Percentiles rank a stretch among this genome's conserved stretches.
phyloP scores from a whole-genome alignment of 2,113 vertebrate genomes.

The Melanerpes aurifrons region DNA sequence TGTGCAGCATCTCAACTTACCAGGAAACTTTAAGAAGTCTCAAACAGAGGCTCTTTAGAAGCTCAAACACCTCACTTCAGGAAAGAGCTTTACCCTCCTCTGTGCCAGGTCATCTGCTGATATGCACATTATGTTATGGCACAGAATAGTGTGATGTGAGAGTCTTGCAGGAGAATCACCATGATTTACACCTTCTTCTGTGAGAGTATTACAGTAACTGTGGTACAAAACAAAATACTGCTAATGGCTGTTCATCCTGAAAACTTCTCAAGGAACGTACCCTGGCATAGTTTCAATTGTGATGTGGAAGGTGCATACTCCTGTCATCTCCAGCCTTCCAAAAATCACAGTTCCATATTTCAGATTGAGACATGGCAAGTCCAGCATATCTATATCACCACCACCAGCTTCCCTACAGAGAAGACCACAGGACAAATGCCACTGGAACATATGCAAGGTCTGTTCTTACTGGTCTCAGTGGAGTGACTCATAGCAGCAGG shows the following conservation, averaged over 20 bases:
- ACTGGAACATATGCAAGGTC: neutral
- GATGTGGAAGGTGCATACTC: neutral
- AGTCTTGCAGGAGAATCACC: neutral
- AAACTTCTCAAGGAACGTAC: neutral
- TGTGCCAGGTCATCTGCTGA: neutral
- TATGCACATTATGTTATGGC: neutral
- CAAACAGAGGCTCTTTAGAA: neutral
- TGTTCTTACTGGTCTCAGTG: neutral
- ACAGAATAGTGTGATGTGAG: neutral
- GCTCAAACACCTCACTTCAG: neutral
- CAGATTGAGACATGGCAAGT: neutral
- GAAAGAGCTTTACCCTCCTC: neutral
- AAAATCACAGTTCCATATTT: neutral
- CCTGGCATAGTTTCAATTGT: neutral
- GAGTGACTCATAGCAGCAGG: neutral
- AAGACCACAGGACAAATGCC: neutral
- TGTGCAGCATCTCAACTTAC: neutral
- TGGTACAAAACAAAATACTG: neutral
- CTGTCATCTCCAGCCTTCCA: neutral
- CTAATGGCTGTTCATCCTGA: neutral
- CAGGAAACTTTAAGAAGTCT: constrained; percentile 2
- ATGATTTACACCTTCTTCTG: neutral
- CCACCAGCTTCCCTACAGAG: neutral
- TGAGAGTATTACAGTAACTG: neutral
- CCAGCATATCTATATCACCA: neutral